Evolutionary conservation across 2,797 vertebrate genomes (phyloP), one percentile per base, ranked within the genome.

Genomic region (Eulemur coronatus): DNA sequence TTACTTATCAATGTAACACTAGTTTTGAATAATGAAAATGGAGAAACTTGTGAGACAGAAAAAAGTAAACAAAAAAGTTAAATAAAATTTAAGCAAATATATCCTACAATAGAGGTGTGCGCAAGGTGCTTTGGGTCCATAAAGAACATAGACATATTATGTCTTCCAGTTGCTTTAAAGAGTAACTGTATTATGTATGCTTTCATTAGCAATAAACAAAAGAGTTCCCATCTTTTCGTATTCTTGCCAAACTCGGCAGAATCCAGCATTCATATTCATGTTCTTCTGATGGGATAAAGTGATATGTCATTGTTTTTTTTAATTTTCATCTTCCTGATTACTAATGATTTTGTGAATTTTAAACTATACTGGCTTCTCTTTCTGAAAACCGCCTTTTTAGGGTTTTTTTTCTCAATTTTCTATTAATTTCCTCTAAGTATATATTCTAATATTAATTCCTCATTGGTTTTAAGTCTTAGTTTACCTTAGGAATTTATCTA

Each of bases 21-120:
- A 55, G 59, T 85, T 86, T 87, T 90, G 52, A 63, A 17, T 78
- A 84, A 59, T 84, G 20, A 91, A 95, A 88, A 78, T 72, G 63
- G n/a, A 80, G 72, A 84, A 63, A 33, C 14, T 78, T 63, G 20
- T 84, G 35, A 9, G 3, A 63, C 67, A 67, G 46, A 84, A 67
- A 59, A 15, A 63, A 50, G 30, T 52, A 76, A 87, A 43, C 46
- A 57, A 91, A 95, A 91, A 88, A 26, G 7, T 50, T 33, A 67
- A 55, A 81, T 50, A 57, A 65, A 82, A 55, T 52, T 12, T 67
- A 81, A 93, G 48, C 15, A 61, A 46, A 50, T 46, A 69, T 80
- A 59, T 57, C 33, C 10, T 52, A 14, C 3, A 75, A 0, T 69
- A 61, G 26, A 38, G 38, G 3, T 89, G 15, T 84, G 18, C 18